A percentile compares a stretch with the other conserved stretches of the same genome.
Evolutionary conservation across 1,140 invertebrate genomes (phyloP).

Genomic region (Helicorthomorpha holstii): DNA sequence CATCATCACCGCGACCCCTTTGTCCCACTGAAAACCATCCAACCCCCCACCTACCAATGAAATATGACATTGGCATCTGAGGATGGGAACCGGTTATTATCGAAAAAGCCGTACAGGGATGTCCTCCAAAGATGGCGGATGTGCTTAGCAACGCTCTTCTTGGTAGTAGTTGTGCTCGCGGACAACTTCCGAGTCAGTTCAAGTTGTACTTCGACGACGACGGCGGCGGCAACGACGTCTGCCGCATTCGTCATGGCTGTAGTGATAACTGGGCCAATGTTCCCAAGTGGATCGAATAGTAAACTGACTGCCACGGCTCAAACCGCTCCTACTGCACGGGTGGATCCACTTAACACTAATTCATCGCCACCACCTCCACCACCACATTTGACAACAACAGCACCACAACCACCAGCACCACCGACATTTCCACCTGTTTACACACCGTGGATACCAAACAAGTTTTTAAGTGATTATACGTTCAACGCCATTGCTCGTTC

Average conservation of each 20-base stretch:
- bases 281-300: not conserved
- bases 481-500: not conserved
- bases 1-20: not conserved
- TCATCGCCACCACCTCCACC: too few species aligned
- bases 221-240: too few species aligned
- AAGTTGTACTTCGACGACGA: not conserved
- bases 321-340: too few species aligned
- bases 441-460: not conserved
- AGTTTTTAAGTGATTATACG: not conserved
- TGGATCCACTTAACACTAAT: too few species aligned
- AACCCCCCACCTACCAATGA: constrained; percentile 7
- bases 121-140: constrained; percentile 8
- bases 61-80: constrained; percentile 10
- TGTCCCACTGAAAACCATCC: not conserved
- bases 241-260: too few species aligned
- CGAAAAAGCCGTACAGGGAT: constrained; percentile 4
- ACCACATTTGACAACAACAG: not conserved
- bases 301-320: too few species aligned
- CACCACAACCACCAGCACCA: not conserved
- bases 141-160: not conserved
- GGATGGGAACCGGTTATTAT: constrained; percentile 7
- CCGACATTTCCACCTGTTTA: too few species aligned
- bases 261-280: not conserved
- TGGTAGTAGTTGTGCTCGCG: not conserved
- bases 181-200: constrained; percentile 3